Conservation (phyloP, 2,113 vertebrate species). For the Gobiocypris rarus region DNA sequence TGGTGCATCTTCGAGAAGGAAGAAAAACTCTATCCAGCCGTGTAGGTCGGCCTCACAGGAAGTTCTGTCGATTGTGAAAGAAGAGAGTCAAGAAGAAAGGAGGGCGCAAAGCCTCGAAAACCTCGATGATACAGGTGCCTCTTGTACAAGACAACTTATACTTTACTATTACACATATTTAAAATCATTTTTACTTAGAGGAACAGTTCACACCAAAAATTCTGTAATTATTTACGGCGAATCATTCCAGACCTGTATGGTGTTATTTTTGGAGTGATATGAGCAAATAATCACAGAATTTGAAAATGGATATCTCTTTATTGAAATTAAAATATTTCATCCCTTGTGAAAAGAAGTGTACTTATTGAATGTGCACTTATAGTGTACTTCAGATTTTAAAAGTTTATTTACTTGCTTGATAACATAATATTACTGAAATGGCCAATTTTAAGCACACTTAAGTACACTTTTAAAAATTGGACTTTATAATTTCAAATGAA, state of each 20-base stretch:
- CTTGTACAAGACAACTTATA: neutral
- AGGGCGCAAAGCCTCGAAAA: conserved; percentile 86
- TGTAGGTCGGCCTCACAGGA: conserved; percentile 88
- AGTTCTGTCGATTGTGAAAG: conserved; percentile 75
- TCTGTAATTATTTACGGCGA: neutral
- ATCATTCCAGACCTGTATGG: neutral
- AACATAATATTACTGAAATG: neutral
- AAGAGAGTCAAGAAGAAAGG: conserved; percentile 82
- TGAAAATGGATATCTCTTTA: neutral
- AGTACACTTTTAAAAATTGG: neutral
- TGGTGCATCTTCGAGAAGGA: conserved; percentile 86
- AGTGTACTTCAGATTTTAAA: neutral
- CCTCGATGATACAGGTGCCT: conserved; percentile 86
- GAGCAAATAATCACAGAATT: neutral
- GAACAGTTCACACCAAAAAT: neutral
- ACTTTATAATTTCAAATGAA: neutral
- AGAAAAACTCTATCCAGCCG: conserved; percentile 81
- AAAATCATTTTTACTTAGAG: neutral
- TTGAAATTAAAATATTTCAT: neutral
- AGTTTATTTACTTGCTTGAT: neutral
- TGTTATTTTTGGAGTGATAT: neutral
- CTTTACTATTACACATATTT: neutral
- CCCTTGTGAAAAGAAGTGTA: neutral
- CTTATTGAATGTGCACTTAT: neutral
- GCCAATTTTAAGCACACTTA: neutral